phyloP scores from a whole-genome alignment of 2,113 vertebrate genomes.

The Takifugu flavidus region DNA sequence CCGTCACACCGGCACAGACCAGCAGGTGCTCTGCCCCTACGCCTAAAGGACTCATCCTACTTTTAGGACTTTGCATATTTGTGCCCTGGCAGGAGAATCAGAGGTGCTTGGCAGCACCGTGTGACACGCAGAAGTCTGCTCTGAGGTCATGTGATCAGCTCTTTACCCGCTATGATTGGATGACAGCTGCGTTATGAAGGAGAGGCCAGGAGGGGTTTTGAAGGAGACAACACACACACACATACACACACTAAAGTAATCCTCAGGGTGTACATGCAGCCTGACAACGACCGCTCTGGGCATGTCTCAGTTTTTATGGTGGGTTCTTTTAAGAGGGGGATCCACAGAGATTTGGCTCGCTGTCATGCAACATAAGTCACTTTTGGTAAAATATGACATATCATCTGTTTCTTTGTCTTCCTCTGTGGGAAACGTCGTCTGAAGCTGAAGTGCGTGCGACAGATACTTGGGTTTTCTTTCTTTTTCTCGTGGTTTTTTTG shows the following conservation, averaged over 20 bases:
- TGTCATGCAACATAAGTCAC: constrained; percentile 15
- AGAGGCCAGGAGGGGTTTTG: constrained; percentile 45
- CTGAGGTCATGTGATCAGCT: constrained; percentile 62
- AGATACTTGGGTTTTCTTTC: too few relatives aligned
- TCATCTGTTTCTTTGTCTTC: too few relatives aligned
- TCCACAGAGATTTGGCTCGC: constrained; percentile 38
- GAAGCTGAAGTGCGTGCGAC: too few relatives aligned
- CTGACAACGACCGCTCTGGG: constrained; percentile 44
- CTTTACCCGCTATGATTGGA: constrained; percentile 57
- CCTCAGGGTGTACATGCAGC: constrained; percentile 55
- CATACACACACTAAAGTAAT: constrained; percentile 37
- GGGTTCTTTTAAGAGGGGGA: constrained; percentile 28
- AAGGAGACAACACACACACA: constrained; percentile 28
- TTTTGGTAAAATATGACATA: constrained; percentile 3
- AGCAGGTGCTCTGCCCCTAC: not conserved
- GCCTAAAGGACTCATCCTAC: constrained; percentile 9
- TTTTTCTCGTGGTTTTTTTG: not conserved
- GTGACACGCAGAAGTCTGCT: constrained; percentile 54
- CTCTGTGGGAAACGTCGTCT: too few relatives aligned
- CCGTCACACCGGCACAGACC: not conserved
- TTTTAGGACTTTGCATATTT: constrained; percentile 52
- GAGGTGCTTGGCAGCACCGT: constrained; percentile 53
- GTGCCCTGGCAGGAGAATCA: constrained; percentile 42
- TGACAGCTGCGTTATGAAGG: constrained; percentile 48
- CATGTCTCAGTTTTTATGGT: constrained; percentile 59